Base-by-base conservation (phyloP, 2,113 vertebrate species). In the Tursiops truncatus region DNA sequence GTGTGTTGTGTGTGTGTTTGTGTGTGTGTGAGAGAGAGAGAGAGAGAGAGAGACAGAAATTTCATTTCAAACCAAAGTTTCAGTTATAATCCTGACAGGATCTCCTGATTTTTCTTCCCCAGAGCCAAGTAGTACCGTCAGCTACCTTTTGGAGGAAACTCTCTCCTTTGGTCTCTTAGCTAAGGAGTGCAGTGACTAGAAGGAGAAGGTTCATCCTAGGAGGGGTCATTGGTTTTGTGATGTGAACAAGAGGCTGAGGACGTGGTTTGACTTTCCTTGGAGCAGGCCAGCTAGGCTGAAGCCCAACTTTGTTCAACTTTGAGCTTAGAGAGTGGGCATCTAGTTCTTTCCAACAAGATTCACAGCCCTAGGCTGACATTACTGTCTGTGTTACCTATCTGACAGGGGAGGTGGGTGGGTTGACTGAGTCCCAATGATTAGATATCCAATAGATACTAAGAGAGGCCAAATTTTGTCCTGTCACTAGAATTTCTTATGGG, bases 61-160 rank as follows among this genome's bases (percentile, higher is more conserved):
- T 94, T 92, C n/a, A 93, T 93, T 94, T 94, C n/a, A 93, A 71
- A 81, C n/a, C 71, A 91, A 62, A 94, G 47, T 96, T 50, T 44
- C 41, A 88, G 3, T 65, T 47, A 36, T 6, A 84, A 87, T 71
- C 31, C 31, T 89, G 47, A 62, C 33, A 95, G 21, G 38, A 91
- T 31, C 11, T 67, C 63, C 50, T 85, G 50, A 84, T 41, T 65
- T 63, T 70, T 88, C n/a, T 36, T 88, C 14, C 53, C 11, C 21
- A 92, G 58, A 73, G 44, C 85, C 31, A 79, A 81, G 47, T 38
- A 63, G 47, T 91, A 50, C 26, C 33, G 50, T 94, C 65, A 77
- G 41, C 15, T 26, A 4, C 20, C n/a, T 47, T 23, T 10, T 56
- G n/a, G 80, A 84, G 83, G 50, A 91, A 79, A 76, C 38, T 5